A percentile compares a stretch with the other conserved stretches of the same genome.
phyloP scores from a whole-genome alignment of 2,888 invertebrate species.

The Caprella mutica region DNA sequence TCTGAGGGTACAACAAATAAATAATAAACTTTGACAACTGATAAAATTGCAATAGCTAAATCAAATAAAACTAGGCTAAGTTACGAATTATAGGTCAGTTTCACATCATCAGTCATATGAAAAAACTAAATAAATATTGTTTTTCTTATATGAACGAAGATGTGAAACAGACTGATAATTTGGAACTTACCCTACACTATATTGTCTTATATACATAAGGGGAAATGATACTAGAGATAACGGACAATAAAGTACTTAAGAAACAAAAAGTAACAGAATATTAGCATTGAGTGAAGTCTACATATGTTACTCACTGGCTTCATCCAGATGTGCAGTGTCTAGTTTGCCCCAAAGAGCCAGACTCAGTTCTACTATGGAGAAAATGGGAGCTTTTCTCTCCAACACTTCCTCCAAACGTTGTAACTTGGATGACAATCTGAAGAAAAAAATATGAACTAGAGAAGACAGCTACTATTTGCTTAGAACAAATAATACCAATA shows the following conservation, averaged over 20 bases:
- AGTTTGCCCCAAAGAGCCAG: conserved; percentile 75
- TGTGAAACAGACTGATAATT: not conserved
- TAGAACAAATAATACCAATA: too few species aligned
- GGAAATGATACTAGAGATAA: too few species aligned
- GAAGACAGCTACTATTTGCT: too few species aligned
- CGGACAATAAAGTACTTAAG: too few species aligned
- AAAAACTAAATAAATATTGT: too few species aligned
- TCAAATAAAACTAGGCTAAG: not conserved
- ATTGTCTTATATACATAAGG: not conserved
- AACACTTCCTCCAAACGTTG: not conserved
- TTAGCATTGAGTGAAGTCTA: not conserved
- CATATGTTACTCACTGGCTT: conserved; percentile 40
- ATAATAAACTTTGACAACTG: not conserved
- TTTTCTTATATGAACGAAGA: too few species aligned
- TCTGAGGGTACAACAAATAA: not conserved
- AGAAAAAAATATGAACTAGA: too few species aligned
- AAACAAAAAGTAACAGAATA: too few species aligned
- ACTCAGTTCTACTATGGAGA: conserved; percentile 22
- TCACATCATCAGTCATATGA: not conserved
- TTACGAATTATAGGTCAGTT: not conserved
- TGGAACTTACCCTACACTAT: not conserved
- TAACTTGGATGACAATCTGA: not conserved
- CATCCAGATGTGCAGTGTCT: conserved; percentile 42
- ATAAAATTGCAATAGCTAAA: too few species aligned
- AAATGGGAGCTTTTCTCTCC: not conserved